Evolutionary conservation across 2,797 vertebrate genomes (phyloP).

Genomic region (Macropodus opercularis): DNA sequence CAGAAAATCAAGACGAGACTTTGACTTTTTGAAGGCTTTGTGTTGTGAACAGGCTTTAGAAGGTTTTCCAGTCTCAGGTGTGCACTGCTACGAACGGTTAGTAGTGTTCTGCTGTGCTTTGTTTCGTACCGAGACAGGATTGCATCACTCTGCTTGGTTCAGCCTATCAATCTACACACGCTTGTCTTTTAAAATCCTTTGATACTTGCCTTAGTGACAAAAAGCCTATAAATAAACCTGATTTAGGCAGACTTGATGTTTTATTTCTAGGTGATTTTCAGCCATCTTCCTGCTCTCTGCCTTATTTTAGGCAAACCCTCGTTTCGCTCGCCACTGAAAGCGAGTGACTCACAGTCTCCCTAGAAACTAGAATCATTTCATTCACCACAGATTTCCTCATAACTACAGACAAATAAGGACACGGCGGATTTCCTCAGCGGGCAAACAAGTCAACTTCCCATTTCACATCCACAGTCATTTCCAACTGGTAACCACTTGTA

Average conservation of each 20-base stretch:
- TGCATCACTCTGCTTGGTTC: constrained; percentile 2
- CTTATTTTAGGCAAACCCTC: constrained; percentile 17
- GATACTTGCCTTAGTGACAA: constrained; percentile 1
- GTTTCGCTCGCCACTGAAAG: constrained; percentile 31
- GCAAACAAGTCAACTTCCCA: constrained; percentile 53
- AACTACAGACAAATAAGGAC: constrained; percentile 66
- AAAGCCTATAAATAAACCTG: constrained; percentile 13
- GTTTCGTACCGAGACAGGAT: neutral
- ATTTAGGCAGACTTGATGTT: neutral
- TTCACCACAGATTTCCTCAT: constrained; percentile 66
- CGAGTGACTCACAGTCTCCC: constrained; percentile 38
- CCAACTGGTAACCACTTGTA: constrained; percentile 23
- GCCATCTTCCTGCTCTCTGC: neutral
- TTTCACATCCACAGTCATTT: constrained; percentile 41
- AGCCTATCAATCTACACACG: constrained; percentile 5
- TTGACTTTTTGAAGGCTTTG: neutral
- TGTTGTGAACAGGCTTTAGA: constrained; percentile 5
- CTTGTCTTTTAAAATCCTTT: constrained; percentile 8
- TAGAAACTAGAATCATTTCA: constrained; percentile 58
- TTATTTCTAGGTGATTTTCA: constrained; percentile 13
- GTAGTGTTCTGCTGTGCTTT: neutral
- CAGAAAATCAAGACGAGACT: too few relatives aligned
- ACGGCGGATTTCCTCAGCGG: constrained; percentile 71
- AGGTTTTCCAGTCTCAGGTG: neutral
- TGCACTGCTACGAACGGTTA: neutral